Base-by-base conservation (phyloP, 2,888 invertebrate genomes). In the Spisula subtruncata region DNA sequence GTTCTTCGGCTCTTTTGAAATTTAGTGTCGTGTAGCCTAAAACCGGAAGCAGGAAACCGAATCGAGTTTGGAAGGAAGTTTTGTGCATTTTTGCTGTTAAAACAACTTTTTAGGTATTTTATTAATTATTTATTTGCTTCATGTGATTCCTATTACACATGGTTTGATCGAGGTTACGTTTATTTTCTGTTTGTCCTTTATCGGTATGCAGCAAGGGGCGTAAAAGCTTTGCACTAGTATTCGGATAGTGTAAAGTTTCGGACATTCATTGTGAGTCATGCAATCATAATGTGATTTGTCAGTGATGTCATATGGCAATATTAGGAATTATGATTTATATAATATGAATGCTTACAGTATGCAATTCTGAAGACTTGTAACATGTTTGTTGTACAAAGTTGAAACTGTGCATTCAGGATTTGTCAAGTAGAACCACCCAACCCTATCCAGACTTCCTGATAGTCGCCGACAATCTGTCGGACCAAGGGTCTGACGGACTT, bases 31-130 rank as follows among this genome's bases (percentile, higher is more conserved):
- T 75, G 0, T 75, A 18, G 35, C 75, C 75, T 35, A 18, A 85
- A 35, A 86, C 86, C 86, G 86, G 86, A 86, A 86, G 86, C 80
- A 86, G 86, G 86, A 86, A 86, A 81, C 80, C 56, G 35, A 41
- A 20, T 12, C n/a, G 56, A n/a, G 20, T 32, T 32, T 32, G 56
- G 46, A 20, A 41, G 83, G 60, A 83, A 60, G 60, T 83, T 60
- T 60, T 35, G 32, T 20, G 32, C 32, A 56, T 41, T 54, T 83
- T 56, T 2, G 25, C 16, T 41, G n/a, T 54, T 35, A 18, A 41
- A 83, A 35, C 83, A 60, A 35, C 20, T 2, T 32, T 60, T 41
- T 56, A 35, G 29, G 60, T 56, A 83, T 83, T 83, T 56, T 54
- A 20, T 83, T 35, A 6, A 56, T 25, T 32, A 75, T 14, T 35